A percentile compares a stretch with the other conserved stretches of the same genome.
These are phyloP conservation scores for Gila orcuttii DNA, from an alignment of 2,113 vertebrate genomes.

Conservation along the genomic window DNA sequence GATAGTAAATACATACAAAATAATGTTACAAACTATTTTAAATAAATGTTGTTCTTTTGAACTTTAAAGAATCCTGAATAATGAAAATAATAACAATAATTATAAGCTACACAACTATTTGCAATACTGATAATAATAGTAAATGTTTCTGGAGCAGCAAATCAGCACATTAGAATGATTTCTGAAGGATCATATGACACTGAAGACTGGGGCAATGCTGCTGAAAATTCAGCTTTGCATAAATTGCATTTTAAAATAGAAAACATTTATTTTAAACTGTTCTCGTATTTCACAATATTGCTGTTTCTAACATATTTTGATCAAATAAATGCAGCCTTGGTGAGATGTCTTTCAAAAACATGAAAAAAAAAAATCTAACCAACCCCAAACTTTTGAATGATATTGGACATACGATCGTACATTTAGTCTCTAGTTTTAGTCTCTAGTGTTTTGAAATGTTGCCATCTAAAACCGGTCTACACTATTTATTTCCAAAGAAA, in stretches of 20 bases:
- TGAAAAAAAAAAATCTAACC: neutral
- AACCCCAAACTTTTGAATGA: neutral
- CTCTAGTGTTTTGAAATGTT: no score
- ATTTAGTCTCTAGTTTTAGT: no score
- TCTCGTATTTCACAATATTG: neutral
- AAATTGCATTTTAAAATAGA: neutral
- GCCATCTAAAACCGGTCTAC: neutral
- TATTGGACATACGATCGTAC: neutral
- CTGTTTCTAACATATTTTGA: neutral
- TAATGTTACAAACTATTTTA: neutral
- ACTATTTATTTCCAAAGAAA: neutral
- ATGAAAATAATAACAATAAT: no score
- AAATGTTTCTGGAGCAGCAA: neutral
- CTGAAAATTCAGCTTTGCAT: neutral
- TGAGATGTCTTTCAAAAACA: neutral
- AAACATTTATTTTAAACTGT: neutral
- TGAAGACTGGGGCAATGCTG: no score
- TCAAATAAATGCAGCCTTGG: neutral
- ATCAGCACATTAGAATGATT: neutral
- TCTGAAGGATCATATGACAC: neutral
- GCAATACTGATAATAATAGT: neutral
- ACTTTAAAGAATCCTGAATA: constrained; percentile 4
- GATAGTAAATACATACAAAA: neutral
- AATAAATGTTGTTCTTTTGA: neutral
- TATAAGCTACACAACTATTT: no score